These are phyloP conservation scores for Mystacornis crossleyi DNA, from an alignment of 2,113 vertebrate species.

Conservation along the genomic window DNA sequence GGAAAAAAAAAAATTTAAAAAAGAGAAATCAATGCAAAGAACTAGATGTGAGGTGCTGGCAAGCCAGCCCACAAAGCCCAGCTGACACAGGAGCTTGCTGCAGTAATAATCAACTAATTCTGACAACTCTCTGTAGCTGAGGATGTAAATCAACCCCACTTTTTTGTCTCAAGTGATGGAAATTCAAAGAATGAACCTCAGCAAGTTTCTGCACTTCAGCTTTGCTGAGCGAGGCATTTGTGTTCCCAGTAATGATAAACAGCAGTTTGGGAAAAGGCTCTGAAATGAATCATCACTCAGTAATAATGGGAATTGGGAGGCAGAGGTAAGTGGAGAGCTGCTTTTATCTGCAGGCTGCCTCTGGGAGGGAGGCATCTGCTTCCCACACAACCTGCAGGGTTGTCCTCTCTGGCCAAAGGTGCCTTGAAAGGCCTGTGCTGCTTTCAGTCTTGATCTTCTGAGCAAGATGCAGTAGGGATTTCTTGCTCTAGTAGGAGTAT, in stretches of 20 bases:
- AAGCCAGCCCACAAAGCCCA: background rate
- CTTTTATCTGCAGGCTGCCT: background rate
- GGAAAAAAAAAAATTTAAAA: background rate
- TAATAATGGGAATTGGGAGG: background rate
- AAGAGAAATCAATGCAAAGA: background rate
- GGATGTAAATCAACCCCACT: constrained; percentile 5
- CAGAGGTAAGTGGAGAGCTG: background rate
- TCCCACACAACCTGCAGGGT: background rate
- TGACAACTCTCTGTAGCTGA: background rate
- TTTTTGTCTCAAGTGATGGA: constrained; percentile 14
- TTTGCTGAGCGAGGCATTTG: background rate
- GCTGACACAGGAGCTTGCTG: background rate
- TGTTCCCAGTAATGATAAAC: background rate
- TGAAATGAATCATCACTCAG: background rate
- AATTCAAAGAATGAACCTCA: constrained; percentile 17
- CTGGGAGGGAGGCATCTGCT: background rate
- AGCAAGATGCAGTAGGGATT: background rate
- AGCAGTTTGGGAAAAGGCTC: constrained; percentile 14
- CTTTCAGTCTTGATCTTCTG: background rate
- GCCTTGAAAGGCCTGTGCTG: background rate
- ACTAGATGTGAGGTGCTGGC: background rate
- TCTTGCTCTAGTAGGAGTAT: background rate
- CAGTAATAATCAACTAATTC: background rate
- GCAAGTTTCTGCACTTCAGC: background rate
- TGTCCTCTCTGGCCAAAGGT: background rate